Evolutionary conservation across 2,113 vertebrate genomes (phyloP), one percentile per base, ranked within the genome.

Genomic region (Pterocles burchelli): DNA sequence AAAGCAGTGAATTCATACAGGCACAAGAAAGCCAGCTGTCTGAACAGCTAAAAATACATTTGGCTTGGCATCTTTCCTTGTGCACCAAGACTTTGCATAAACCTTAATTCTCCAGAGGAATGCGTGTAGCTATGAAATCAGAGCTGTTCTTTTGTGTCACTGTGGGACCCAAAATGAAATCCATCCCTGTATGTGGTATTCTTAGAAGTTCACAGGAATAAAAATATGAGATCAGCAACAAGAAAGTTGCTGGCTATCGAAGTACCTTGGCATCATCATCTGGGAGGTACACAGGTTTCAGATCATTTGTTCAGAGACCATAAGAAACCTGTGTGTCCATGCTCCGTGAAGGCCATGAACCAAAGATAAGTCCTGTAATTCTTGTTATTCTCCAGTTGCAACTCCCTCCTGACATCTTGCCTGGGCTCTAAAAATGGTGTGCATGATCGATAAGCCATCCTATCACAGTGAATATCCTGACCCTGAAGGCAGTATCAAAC

Each of bases 21-120:
- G 88, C 86, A 90, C 83, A 65, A 96, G 94, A 95, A 94, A 88
- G 33, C 68, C 95, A 95, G 90, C 93, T 96, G 95, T 61, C 61
- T 92, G 79, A 90, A 86, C 51, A 90, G 90, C 86, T 96, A 95
- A 97, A 97, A 95, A 95, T 95, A 97, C 88, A 89, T 90, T 97
- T 95, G 94, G 83, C 80, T 96, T 97, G 95, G 94, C 89, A 84
- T 93, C 43, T 72, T 92, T 95, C 86, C 89, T 95, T 90, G 33
- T 89, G 76, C 89, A 97, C 72, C 93, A 95, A 93, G 83, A 67
- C 80, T 95, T 90, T 78, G 54, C 86, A 95, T 67, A 92, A 95
- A 86, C 93, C 83, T 93, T 93, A 49, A 18, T 95, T 92, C 90
- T 94, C 89, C 57, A 26, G 88, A 87, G 63, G 66, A 96, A 93